Conservation (phyloP, 2,113 vertebrate species). For the Pelodiscus sinensis region DNA sequence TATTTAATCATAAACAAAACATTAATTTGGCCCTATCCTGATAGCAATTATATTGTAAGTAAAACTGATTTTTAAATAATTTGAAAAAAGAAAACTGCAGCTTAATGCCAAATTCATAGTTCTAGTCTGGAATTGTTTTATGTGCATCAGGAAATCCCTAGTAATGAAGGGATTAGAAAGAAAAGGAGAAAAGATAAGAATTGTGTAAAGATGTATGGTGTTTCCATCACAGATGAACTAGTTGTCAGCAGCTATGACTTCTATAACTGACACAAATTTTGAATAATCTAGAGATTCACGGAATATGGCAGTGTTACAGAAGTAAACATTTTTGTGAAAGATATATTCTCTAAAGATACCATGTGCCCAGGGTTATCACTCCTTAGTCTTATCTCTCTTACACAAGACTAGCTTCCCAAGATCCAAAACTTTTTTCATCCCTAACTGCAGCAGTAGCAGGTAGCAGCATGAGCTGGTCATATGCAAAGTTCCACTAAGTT, state of each 20-base stretch:
- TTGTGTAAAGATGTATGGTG: not conserved
- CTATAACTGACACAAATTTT: not conserved
- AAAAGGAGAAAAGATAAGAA: not conserved
- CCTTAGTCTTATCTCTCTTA: no score
- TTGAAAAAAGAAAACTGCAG: not conserved
- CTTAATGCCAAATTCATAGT: not conserved
- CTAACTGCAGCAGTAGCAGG: no score
- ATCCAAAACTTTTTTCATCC: no score
- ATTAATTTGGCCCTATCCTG: not conserved
- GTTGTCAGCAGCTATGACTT: not conserved
- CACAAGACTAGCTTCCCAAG: no score
- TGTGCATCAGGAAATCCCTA: not conserved
- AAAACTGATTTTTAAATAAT: not conserved
- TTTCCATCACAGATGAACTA: not conserved
- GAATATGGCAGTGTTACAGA: no score
- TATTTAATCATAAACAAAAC: not conserved
- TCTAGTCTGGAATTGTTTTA: not conserved
- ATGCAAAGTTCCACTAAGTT: no score
- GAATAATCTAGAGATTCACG: no score
- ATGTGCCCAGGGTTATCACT: no score
- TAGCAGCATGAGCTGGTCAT: no score
- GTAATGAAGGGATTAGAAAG: not conserved
- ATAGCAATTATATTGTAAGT: not conserved
- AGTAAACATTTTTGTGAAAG: no score
- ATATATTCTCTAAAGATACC: no score